Percentiles rank a stretch among this genome's conserved stretches.
phyloP scores from a whole-genome alignment of 2,888 invertebrate species.

The Himalopsyche tibetana region DNA sequence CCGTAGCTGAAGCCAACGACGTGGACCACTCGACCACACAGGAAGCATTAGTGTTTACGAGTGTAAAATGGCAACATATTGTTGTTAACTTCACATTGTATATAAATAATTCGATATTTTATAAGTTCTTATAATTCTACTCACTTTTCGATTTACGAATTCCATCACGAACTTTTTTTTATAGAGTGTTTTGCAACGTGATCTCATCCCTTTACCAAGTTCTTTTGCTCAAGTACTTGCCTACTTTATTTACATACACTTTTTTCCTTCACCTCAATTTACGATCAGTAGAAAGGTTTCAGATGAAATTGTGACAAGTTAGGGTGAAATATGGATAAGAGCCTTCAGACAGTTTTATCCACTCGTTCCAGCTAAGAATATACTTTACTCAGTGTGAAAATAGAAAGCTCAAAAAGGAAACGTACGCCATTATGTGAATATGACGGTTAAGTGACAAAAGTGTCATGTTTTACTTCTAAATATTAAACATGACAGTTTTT shows the following conservation, averaged over 20 bases:
- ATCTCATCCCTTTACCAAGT: background rate
- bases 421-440: background rate
- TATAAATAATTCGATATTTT: no score
- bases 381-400: background rate
- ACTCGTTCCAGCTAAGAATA: background rate
- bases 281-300: background rate
- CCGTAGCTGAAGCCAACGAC: no score
- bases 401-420: background rate
- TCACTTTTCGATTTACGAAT: background rate
- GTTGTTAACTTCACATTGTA: no score
- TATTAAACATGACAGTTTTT: no score
- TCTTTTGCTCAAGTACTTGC: background rate
- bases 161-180: background rate
- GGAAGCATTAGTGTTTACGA: no score
- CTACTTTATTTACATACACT: conserved; percentile 6
- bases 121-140: no score
- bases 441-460: no score
- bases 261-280: conserved; percentile 1
- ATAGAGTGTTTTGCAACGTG: background rate
- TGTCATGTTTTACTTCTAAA: no score
- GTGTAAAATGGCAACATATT: no score
- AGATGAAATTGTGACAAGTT: conserved; percentile 7
- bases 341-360: conserved; percentile 8
- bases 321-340: conserved; percentile 12
- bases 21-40: no score